phyloP scores from a whole-genome alignment of 2,113 vertebrate species.

The Eulemur macaco region DNA sequence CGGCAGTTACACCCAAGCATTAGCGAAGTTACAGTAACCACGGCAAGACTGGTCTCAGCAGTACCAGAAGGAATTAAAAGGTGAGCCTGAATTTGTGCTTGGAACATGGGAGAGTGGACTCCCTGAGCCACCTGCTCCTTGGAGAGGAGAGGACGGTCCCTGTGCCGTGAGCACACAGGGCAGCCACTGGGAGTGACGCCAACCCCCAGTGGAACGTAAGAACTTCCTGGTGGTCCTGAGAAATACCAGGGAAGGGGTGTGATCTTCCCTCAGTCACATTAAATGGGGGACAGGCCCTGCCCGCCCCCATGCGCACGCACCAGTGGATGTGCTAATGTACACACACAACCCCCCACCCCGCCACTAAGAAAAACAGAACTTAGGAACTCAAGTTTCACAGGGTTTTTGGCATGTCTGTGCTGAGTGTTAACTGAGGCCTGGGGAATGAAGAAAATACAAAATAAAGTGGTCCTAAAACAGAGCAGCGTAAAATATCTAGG shows the following conservation, averaged over 20 bases:
- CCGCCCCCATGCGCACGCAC: no score
- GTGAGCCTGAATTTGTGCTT: neutral
- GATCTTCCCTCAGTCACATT: neutral
- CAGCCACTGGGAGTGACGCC: fast-evolving
- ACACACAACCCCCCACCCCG: neutral
- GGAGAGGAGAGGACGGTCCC: neutral
- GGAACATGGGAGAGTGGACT: neutral
- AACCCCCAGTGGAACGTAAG: neutral
- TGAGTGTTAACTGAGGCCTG: neutral
- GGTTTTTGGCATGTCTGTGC: neutral
- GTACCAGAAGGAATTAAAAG: neutral
- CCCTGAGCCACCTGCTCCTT: neutral
- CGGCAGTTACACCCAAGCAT: neutral
- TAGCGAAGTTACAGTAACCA: neutral
- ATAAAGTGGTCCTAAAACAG: neutral
- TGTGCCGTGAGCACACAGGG: fast-evolving
- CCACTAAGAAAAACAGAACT: neutral
- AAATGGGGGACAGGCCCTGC: no score
- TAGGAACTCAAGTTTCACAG: neutral
- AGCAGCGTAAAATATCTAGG: neutral
- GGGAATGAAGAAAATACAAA: neutral
- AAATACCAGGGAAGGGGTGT: neutral
- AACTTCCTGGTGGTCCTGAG: neutral
- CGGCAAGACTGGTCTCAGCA: neutral
- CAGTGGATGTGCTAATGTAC: neutral